phyloP scores from a whole-genome alignment of 2,797 vertebrate genomes.

The Eurystomus glaucurus region DNA sequence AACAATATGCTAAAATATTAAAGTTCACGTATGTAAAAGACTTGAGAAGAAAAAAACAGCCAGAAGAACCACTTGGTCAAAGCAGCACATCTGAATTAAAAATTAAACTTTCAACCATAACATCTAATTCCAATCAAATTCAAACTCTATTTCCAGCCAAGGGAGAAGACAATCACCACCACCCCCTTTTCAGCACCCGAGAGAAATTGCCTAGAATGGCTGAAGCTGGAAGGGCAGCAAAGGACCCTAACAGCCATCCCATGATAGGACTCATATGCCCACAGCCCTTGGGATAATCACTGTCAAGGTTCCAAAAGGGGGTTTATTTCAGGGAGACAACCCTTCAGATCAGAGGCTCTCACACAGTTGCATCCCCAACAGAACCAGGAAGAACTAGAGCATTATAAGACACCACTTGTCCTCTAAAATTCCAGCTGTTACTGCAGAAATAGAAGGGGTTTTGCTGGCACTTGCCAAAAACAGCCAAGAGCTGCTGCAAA shows the following conservation, averaged over 20 bases:
- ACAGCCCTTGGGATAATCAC: neutral
- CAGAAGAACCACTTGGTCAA: neutral
- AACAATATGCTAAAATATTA: neutral
- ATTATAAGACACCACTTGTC: neutral
- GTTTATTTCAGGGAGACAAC: constrained; percentile 8
- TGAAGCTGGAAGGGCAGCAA: neutral
- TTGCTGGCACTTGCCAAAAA: neutral
- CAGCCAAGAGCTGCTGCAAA: neutral
- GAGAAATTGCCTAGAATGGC: neutral
- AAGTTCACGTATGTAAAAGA: neutral
- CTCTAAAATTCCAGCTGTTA: neutral
- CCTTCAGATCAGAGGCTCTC: neutral
- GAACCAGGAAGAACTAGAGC: neutral
- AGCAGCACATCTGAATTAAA: neutral
- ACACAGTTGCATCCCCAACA: neutral
- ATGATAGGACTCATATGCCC: neutral
- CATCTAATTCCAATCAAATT: neutral
- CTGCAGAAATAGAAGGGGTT: neutral
- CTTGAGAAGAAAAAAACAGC: neutral
- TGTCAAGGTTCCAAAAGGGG: neutral
- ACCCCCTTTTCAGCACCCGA: neutral
- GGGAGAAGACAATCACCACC: neutral
- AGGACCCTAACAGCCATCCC: neutral
- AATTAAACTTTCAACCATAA: neutral
- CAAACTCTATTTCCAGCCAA: neutral